A percentile compares a stretch with the other conserved stretches of the same genome.
These are phyloP conservation scores for Poecile atricapillus DNA, from an alignment of 2,113 vertebrate species.

Conservation along the genomic window DNA sequence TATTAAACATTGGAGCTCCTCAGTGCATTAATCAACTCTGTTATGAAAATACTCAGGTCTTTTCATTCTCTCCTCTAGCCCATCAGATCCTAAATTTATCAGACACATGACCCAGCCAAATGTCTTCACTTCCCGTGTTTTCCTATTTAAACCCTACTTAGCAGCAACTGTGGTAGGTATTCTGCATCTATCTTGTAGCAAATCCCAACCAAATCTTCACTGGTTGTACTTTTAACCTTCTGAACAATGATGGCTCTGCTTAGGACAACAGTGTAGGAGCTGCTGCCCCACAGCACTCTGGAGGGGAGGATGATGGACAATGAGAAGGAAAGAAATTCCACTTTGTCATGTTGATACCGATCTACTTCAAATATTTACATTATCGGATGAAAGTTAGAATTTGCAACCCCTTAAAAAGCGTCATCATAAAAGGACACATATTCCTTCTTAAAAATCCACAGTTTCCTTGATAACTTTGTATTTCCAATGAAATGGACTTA, in stretches of 20 bases:
- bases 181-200: neutral
- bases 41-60: neutral
- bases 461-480: neutral
- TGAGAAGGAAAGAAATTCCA: neutral
- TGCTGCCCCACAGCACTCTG: neutral
- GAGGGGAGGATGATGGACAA: neutral
- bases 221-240: neutral
- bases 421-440: neutral
- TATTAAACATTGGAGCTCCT: neutral
- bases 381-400: neutral
- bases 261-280: neutral
- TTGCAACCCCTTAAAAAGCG: neutral
- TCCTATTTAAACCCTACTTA: neutral
- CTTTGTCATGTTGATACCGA: neutral
- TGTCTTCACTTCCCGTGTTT: neutral
- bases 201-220: neutral
- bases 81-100: neutral
- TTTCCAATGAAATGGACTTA: neutral
- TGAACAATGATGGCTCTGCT: neutral
- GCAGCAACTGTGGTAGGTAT: neutral
- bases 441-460: neutral
- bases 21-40: neutral
- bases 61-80: neutral
- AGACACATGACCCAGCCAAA: neutral
- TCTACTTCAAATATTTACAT: neutral